Conservation (phyloP, 2,797 vertebrate genomes). For the Tadarida brasiliensis region DNA sequence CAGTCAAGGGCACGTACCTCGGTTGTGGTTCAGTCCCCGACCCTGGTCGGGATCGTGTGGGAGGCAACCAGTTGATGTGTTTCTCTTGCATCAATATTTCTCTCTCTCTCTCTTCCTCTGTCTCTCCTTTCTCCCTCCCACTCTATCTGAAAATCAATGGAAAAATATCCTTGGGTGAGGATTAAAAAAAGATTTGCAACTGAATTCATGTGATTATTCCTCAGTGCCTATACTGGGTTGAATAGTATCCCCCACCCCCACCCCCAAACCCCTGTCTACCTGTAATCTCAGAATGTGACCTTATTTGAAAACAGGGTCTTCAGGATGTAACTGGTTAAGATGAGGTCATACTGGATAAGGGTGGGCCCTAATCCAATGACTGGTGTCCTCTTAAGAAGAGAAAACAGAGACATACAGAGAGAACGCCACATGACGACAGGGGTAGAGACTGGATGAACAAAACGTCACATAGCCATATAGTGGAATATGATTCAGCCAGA, state of each 20-base stretch:
- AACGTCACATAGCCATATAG: background rate
- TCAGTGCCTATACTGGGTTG: background rate
- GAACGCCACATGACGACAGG: background rate
- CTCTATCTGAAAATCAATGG: too few species aligned
- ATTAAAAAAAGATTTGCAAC: too few species aligned
- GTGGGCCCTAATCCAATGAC: background rate
- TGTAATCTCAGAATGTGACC: background rate
- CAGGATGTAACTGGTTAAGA: background rate
- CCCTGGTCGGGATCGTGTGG: too few species aligned
- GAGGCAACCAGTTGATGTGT: too few species aligned
- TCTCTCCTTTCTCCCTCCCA: too few species aligned
- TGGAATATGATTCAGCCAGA: background rate
- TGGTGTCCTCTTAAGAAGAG: background rate
- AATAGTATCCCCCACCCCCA: background rate
- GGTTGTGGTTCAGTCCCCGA: too few species aligned
- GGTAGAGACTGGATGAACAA: background rate
- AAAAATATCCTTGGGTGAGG: too few species aligned
- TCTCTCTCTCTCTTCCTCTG: too few species aligned
- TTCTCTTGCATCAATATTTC: too few species aligned
- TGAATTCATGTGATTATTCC: constrained; percentile 13
- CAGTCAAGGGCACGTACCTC: too few species aligned
- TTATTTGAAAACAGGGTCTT: constrained; percentile 29
- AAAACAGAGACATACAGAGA: background rate
- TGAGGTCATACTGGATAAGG: background rate
- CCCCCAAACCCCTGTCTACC: background rate